Evolutionary conservation across 2,888 invertebrate genomes (phyloP).

Genomic region (Drosophila multiciliata): DNA sequence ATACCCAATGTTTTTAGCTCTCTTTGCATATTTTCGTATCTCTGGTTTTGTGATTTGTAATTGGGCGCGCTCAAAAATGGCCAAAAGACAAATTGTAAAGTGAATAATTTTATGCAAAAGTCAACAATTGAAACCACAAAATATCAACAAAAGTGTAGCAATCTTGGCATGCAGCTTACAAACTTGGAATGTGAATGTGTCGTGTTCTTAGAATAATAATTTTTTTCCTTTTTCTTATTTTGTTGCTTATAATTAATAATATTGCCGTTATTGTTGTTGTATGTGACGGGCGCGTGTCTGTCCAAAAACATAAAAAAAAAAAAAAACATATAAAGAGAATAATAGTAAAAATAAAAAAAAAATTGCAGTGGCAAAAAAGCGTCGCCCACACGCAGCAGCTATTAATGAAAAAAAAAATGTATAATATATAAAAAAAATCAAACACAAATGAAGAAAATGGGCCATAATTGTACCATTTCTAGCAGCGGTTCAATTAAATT

Average conservation of each 20-base stretch:
- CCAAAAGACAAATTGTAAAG: constrained; percentile 22
- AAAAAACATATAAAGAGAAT: constrained; percentile 1
- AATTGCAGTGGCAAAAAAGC: constrained; percentile 15
- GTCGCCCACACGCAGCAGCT: constrained; percentile 47
- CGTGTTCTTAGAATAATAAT: constrained; percentile 45
- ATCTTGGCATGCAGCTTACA: constrained; percentile 4
- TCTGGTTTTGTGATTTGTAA: constrained; percentile 16
- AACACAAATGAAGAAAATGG: constrained; percentile 52
- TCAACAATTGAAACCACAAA: constrained; percentile 5
- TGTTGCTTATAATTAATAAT: constrained; percentile 7
- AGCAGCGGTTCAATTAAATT: constrained; percentile 35
- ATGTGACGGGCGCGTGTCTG: constrained; percentile 28
- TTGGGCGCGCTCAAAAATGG: constrained; percentile 29
- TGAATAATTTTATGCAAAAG: constrained; percentile 45
- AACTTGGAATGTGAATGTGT: neutral
- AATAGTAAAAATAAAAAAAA: constrained; percentile 18
- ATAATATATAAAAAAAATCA: constrained; percentile 19
- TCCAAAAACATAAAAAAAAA: constrained; percentile 19
- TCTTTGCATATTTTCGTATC: constrained; percentile 19
- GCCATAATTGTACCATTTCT: constrained; percentile 53
- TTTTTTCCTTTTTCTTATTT: neutral
- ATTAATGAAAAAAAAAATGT: constrained; percentile 30
- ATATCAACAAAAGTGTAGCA: constrained; percentile 27
- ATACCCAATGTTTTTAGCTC: constrained; percentile 11
- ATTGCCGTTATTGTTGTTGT: constrained; percentile 37